A percentile compares a stretch with the other conserved stretches of the same genome.
Evolutionary conservation across 2,888 invertebrate species (phyloP).

Genomic region (Agrochola litura): DNA sequence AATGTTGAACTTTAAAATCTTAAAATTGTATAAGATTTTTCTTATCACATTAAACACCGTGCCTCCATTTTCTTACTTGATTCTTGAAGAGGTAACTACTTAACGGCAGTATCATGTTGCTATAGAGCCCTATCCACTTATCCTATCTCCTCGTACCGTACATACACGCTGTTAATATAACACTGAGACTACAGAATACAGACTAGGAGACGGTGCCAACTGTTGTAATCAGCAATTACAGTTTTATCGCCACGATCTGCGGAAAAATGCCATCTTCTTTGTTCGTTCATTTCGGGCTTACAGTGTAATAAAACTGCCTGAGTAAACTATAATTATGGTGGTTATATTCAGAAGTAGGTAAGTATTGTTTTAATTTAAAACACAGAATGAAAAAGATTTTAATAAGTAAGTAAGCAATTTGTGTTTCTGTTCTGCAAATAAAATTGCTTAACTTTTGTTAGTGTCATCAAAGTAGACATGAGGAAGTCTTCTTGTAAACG

Average conservation of each 20-base stretch:
- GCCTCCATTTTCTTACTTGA: not conserved
- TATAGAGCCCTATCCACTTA: not conserved
- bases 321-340: constrained; percentile 18
- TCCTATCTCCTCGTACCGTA: not conserved
- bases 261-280: constrained; percentile 45
- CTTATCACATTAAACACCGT: not conserved
- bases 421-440: not conserved
- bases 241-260: constrained; percentile 45
- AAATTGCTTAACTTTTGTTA: too few relatives aligned
- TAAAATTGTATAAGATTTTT: not conserved
- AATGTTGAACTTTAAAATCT: not conserved
- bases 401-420: not conserved
- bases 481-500: not conserved
- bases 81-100: not conserved
- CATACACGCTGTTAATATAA: constrained; percentile 20
- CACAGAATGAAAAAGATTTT: not conserved
- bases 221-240: constrained; percentile 54
- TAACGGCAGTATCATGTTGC: not conserved
- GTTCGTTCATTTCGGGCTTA: constrained; percentile 39
- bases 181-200: not conserved
- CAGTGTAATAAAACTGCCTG: constrained; percentile 29
- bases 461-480: not conserved
- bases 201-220: constrained; percentile 29
- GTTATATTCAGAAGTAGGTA: not conserved
- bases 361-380: constrained; percentile 1